These are phyloP conservation scores for Branchellion lobata DNA, from an alignment of 2,888 invertebrate species.

Conservation along the genomic window DNA sequence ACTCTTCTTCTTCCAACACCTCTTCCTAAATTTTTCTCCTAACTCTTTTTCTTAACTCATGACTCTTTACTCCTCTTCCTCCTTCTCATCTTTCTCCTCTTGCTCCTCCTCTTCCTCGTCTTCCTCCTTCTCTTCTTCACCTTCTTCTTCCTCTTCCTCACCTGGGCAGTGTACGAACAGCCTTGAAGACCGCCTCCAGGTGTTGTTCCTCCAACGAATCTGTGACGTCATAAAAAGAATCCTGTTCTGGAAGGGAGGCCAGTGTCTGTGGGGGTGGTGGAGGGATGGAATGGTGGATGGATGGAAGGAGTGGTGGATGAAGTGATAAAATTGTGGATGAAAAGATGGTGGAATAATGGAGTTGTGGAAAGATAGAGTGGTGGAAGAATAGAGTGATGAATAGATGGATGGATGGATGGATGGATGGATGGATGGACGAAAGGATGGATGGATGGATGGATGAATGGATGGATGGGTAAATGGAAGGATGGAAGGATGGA, in stretches of 20 bases:
- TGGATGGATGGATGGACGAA: background rate
- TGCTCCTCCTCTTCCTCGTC: no score
- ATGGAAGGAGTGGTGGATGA: background rate
- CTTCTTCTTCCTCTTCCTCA: no score
- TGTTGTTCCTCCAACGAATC: slow-evolving; percentile 86
- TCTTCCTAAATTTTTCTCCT: slow-evolving; percentile 38
- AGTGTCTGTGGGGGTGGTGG: slow-evolving; percentile 66
- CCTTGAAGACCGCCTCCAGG: slow-evolving; percentile 62
- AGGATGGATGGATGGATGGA: background rate
- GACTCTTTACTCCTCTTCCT: no score
- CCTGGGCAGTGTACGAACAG: background rate
- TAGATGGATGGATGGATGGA: background rate
- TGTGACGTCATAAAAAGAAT: slow-evolving; percentile 94
- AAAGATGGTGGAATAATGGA: background rate
- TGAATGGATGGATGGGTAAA: background rate
- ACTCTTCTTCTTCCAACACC: background rate
- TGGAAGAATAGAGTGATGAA: background rate
- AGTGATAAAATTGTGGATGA: background rate
- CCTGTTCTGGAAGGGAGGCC: slow-evolving; percentile 88
- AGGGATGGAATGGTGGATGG: no score
- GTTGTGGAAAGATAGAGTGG: background rate
- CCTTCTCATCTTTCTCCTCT: no score
- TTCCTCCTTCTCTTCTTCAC: no score
- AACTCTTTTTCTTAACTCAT: no score
- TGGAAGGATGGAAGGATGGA: no score